Conservation (phyloP, 2,888 invertebrate genomes). For the Deilephila porcellus region DNA sequence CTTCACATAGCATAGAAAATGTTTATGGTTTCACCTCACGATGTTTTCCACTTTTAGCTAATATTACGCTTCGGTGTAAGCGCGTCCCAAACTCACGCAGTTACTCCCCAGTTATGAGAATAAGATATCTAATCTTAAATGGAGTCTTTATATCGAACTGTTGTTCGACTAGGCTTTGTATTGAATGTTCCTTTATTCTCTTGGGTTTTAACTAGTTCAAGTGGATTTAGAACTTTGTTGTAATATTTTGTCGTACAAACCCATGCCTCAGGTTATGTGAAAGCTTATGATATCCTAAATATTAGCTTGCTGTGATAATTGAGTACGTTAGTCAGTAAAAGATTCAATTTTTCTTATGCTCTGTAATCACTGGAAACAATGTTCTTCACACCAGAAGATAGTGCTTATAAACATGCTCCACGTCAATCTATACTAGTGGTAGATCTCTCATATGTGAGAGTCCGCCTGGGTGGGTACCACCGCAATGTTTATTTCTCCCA, state of each 20-base stretch:
- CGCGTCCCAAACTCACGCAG: neutral
- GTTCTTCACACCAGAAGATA: too few species aligned
- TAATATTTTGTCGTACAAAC: neutral
- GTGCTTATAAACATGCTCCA: too few species aligned
- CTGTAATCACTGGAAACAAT: too few species aligned
- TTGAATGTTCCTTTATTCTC: neutral
- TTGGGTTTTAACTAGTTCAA: neutral
- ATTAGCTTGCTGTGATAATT: too few species aligned
- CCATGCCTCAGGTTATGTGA: neutral
- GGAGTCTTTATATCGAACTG: neutral
- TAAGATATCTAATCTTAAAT: constrained; percentile 18
- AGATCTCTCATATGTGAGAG: too few species aligned
- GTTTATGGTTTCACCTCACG: too few species aligned
- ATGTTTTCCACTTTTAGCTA: neutral
- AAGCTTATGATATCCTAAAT: neutral
- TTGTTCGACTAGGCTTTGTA: constrained; percentile 2
- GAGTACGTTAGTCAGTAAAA: too few species aligned
- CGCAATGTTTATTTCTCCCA: too few species aligned
- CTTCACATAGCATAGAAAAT: too few species aligned
- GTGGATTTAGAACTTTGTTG: neutral
- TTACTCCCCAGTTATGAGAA: neutral
- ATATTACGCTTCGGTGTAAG: neutral
- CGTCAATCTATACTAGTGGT: too few species aligned
- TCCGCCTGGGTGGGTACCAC: too few species aligned
- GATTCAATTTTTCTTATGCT: too few species aligned